These are phyloP conservation scores for Netelia melanura DNA, from an alignment of 2,888 invertebrate species.

Conservation along the genomic window DNA sequence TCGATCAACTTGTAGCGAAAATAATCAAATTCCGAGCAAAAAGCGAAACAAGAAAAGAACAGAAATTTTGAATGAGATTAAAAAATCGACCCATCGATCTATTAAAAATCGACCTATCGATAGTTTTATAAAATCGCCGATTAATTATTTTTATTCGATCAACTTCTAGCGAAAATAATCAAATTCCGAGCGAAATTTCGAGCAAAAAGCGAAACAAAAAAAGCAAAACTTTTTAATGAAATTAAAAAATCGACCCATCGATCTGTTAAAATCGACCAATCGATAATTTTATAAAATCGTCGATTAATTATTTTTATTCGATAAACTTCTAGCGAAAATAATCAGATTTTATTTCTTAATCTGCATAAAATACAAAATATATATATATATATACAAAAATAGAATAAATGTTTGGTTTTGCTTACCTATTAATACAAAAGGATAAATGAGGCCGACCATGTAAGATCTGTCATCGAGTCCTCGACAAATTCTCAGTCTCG, in stretches of 20 bases:
- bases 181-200: too few species aligned
- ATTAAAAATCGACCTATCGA: background rate
- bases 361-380: too few species aligned
- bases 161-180: too few species aligned
- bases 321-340: background rate
- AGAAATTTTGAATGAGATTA: too few species aligned
- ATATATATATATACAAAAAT: too few species aligned
- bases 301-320: background rate
- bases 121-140: too few species aligned
- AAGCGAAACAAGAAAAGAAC: too few species aligned
- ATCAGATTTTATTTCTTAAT: background rate
- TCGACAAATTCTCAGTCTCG: slow-evolving; percentile 81
- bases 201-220: too few species aligned
- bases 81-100: background rate
- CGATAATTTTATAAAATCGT: background rate
- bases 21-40: background rate
- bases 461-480: slow-evolving; percentile 86
- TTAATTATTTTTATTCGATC: too few species aligned
- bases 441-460: slow-evolving; percentile 86
- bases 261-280: background rate
- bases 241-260: too few species aligned
- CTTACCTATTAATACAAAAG: slow-evolving; percentile 85
- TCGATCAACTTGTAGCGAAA: background rate
- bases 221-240: too few species aligned
- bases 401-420: background rate